These are phyloP conservation scores for Magallana angulata DNA, from an alignment of 1,140 invertebrate genomes.

Conservation along the genomic window DNA sequence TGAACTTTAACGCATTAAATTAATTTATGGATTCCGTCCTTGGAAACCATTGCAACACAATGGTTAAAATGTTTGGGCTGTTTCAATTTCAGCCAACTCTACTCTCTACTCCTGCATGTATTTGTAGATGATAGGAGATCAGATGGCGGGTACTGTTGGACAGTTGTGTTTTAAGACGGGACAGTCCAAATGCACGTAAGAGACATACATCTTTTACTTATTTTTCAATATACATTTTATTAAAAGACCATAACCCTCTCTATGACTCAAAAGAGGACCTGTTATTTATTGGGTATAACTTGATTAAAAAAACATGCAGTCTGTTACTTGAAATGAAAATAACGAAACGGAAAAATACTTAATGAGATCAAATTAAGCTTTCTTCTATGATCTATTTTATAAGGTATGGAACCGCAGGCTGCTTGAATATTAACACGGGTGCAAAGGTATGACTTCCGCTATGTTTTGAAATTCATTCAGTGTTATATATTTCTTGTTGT, in stretches of 20 bases:
- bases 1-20: not conserved
- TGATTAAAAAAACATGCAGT: not conserved
- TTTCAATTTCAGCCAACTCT: too few relatives aligned
- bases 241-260: not conserved
- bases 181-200: slow-evolving; percentile 93
- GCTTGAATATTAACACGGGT: slow-evolving; percentile 96
- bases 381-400: slow-evolving; percentile 35
- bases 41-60: too few relatives aligned
- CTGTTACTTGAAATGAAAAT: not conserved
- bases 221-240: not conserved
- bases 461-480: not conserved
- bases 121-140: slow-evolving; percentile 91
- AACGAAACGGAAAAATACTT: not conserved
- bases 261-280: not conserved
- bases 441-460: slow-evolving; percentile 81
- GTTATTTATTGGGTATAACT: not conserved
- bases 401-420: slow-evolving; percentile 93
- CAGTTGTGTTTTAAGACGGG: slow-evolving; percentile 93
- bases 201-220: not conserved
- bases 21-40: not conserved
- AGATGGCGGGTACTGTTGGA: slow-evolving; percentile 94
- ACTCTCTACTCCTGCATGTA: not conserved
- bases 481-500: not conserved
- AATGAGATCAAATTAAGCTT: not conserved
- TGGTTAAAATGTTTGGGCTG: too few relatives aligned